These are phyloP conservation scores for Campoletis sonorensis DNA, from an alignment of 1,140 invertebrate species.

Conservation along the genomic window DNA sequence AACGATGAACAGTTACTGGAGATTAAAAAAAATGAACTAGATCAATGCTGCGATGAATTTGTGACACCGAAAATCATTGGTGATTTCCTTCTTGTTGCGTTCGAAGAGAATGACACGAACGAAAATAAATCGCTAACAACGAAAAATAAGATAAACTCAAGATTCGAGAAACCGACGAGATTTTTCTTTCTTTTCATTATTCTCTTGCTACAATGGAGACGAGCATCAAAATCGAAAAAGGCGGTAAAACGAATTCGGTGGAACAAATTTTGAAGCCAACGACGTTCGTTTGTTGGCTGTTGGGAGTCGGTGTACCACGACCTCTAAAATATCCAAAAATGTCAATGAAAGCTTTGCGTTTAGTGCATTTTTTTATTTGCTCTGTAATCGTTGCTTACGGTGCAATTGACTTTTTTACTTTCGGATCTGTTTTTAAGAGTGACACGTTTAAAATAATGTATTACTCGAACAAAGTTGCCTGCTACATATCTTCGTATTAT, in stretches of 20 bases:
- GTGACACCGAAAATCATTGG: too few species aligned
- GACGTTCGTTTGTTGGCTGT: conserved; percentile 57
- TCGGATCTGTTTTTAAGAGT: conserved; percentile 60
- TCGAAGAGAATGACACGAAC: too few species aligned
- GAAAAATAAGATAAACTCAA: background rate
- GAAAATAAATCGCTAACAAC: background rate
- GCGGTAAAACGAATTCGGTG: conserved; percentile 41
- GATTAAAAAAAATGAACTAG: too few species aligned
- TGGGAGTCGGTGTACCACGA: conserved; percentile 58
- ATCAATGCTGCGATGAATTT: too few species aligned
- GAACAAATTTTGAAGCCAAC: conserved; percentile 56
- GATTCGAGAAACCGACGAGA: too few species aligned
- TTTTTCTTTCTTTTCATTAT: too few species aligned
- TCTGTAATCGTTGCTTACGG: conserved; percentile 63
- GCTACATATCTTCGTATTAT: conserved; percentile 63
- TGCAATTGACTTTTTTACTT: conserved; percentile 61
- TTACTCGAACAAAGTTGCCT: conserved; percentile 60
- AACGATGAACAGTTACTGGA: too few species aligned
- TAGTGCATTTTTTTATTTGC: conserved; percentile 59
- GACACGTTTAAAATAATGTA: conserved; percentile 67
- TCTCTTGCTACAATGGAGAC: conserved; percentile 49
- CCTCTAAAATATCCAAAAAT: conserved; percentile 52
- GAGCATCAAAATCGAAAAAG: conserved; percentile 51
- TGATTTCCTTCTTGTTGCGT: too few species aligned
- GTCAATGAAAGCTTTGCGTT: conserved; percentile 53